phyloP scores from a whole-genome alignment of 2,888 invertebrate species.

The Candidula unifasciata region DNA sequence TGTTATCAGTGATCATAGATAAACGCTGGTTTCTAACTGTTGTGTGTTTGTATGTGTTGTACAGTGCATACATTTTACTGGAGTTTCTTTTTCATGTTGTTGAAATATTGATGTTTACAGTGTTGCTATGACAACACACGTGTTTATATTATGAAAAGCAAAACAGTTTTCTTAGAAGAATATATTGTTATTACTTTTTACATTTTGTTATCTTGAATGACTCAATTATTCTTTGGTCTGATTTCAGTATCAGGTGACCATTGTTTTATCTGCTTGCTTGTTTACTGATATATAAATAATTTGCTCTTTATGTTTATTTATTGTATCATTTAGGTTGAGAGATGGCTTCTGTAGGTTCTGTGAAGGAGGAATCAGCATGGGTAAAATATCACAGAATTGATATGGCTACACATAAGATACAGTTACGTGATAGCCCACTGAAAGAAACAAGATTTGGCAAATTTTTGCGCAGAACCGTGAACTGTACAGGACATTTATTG shows the following conservation, averaged over 20 bases:
- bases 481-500: not conserved
- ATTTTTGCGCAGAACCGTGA: not conserved
- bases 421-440: not conserved
- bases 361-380: not conserved
- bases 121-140: not conserved
- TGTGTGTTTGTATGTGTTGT: too few species aligned
- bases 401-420: not conserved
- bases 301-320: not conserved
- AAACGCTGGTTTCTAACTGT: not conserved
- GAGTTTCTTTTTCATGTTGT: too few species aligned
- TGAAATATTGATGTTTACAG: too few species aligned
- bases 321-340: not conserved
- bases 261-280: not conserved
- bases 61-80: too few species aligned
- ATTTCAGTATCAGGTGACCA: not conserved
- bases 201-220: not conserved
- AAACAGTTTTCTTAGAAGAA: not conserved
- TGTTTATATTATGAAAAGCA: not conserved
- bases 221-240: not conserved
- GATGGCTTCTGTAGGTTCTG: constrained; percentile 19
- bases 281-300: not conserved
- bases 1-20: not conserved
- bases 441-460: not conserved
- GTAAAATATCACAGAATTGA: constrained; percentile 17
- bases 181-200: not conserved